Evolutionary conservation across 1,140 invertebrate genomes (phyloP).

Genomic region (Drosophila baimaii): DNA sequence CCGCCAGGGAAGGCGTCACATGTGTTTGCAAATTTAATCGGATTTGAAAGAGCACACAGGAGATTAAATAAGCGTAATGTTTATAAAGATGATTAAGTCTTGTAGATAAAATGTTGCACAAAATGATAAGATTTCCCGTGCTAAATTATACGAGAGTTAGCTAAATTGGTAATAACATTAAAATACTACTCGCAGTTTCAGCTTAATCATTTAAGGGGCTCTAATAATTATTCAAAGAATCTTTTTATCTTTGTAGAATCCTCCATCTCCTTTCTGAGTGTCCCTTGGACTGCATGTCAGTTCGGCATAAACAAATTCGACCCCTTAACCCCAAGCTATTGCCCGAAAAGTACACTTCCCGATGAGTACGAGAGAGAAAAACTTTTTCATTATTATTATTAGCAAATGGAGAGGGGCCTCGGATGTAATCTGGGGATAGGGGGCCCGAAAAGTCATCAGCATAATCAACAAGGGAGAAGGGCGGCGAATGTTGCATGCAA

Average conservation of each 20-base stretch:
- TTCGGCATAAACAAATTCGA: constrained; percentile 37
- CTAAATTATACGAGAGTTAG: not conserved
- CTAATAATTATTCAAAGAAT: too few relatives aligned
- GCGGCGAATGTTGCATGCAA: constrained; percentile 56
- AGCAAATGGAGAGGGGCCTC: constrained; percentile 41
- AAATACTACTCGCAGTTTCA: too few relatives aligned
- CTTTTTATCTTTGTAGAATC: not conserved
- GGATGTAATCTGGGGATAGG: constrained; percentile 16
- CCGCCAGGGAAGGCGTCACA: not conserved
- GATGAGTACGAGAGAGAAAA: constrained; percentile 21
- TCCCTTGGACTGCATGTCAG: constrained; percentile 25
- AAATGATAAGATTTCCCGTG: not conserved
- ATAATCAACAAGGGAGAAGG: constrained; percentile 56
- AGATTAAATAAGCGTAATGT: not conserved
- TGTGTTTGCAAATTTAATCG: constrained; percentile 17
- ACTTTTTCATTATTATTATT: constrained; percentile 67
- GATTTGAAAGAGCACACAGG: constrained; percentile 4
- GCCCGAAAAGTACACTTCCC: constrained; percentile 13
- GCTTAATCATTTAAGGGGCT: not conserved
- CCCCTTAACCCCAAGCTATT: constrained; percentile 35
- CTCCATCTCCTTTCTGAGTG: constrained; percentile 8
- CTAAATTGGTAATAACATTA: not conserved
- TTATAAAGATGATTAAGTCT: not conserved
- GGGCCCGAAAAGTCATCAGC: constrained; percentile 56
- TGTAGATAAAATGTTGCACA: not conserved